phyloP scores from a whole-genome alignment of 2,888 invertebrate genomes.

The Hofmannophila pseudospretella region DNA sequence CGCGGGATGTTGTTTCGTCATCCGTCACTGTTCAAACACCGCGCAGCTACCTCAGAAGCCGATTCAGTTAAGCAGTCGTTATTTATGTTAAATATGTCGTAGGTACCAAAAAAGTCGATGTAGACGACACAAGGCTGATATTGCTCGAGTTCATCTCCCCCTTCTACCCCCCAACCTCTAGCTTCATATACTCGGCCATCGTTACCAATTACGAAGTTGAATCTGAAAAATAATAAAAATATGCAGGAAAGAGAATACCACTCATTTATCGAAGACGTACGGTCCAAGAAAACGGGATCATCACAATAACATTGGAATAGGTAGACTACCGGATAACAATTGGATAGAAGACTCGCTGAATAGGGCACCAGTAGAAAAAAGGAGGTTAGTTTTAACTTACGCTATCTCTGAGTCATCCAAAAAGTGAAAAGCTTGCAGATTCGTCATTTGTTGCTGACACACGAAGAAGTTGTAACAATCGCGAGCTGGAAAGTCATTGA shows the following conservation, averaged over 20 bases:
- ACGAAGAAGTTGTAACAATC: background rate
- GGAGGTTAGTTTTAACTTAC: background rate
- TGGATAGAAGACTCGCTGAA: too few relatives aligned
- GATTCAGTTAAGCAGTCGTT: too few relatives aligned
- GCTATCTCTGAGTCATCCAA: background rate
- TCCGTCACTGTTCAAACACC: too few relatives aligned
- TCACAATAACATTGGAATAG: too few relatives aligned
- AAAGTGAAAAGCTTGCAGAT: background rate
- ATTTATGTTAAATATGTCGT: too few relatives aligned
- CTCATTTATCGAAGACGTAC: too few relatives aligned
- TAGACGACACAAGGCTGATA: background rate
- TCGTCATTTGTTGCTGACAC: background rate
- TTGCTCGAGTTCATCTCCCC: conserved; percentile 20
- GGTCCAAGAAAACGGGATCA: too few relatives aligned
- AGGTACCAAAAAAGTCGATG: conserved; percentile 2
- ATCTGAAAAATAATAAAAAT: conserved; percentile 1
- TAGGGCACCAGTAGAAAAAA: too few relatives aligned
- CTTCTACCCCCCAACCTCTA: conserved; percentile 59
- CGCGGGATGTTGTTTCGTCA: too few relatives aligned
- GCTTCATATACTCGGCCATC: conserved; percentile 68
- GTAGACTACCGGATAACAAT: too few relatives aligned
- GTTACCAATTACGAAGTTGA: conserved; percentile 59
- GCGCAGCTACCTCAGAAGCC: too few relatives aligned
- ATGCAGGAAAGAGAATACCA: too few relatives aligned
- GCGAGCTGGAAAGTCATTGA: background rate